Conservation (phyloP, 1,140 invertebrate species). For the Tribolium madens region DNA sequence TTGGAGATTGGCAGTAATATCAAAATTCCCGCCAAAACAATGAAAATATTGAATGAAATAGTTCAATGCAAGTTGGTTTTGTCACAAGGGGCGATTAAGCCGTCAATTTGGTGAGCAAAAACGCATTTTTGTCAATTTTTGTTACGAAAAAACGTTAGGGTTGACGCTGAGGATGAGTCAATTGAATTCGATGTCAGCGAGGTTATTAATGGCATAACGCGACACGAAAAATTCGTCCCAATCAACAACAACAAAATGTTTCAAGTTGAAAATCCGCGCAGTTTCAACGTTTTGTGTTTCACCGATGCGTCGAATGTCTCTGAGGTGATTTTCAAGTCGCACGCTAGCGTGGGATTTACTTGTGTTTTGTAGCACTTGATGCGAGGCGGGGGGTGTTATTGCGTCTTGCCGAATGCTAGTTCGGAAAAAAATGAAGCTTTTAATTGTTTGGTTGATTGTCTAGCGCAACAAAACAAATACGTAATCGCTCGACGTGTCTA, state of each 20-base stretch:
- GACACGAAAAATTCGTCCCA: conserved; percentile 53
- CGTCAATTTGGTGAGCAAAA: not conserved
- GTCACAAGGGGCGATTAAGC: not conserved
- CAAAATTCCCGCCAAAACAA: conserved; percentile 44
- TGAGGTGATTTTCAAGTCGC: conserved; percentile 33
- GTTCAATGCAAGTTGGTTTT: conserved; percentile 43
- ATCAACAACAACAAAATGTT: conserved; percentile 49
- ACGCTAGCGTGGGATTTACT: not conserved
- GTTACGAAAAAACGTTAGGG: conserved; percentile 27
- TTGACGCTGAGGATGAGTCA: conserved; percentile 49
- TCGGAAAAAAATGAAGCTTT: conserved; percentile 43
- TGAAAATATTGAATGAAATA: conserved; percentile 43
- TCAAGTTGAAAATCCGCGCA: conserved; percentile 46
- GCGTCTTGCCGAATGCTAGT: conserved; percentile 46
- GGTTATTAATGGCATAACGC: conserved; percentile 46
- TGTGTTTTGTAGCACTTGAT: conserved; percentile 48
- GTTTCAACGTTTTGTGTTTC: conserved; percentile 50
- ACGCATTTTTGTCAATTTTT: conserved; percentile 1
- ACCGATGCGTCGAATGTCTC: conserved; percentile 45
- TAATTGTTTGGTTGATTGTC: conserved; percentile 41
- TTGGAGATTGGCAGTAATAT: conserved; percentile 44
- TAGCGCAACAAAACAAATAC: conserved; percentile 48
- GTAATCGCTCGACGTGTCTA: conserved; percentile 50
- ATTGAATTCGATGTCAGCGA: conserved; percentile 42
- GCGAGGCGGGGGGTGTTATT: conserved; percentile 45